Conservation (phyloP, 2,888 invertebrate species). For the Heliconius sara region DNA sequence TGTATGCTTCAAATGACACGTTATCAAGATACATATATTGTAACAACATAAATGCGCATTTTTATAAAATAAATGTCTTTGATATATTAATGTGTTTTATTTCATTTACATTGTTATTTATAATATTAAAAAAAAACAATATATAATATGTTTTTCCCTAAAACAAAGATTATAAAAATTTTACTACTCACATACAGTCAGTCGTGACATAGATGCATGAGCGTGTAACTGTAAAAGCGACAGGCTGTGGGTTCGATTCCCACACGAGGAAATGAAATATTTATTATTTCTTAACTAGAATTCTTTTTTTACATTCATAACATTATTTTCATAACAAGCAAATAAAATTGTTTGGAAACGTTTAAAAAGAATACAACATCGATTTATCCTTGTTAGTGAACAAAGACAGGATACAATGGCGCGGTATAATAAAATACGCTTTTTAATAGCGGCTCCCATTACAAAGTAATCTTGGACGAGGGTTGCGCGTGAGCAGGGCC, state of each 20-base stretch:
- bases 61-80: conserved; percentile 78
- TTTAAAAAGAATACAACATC: conserved; percentile 55
- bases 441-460: conserved; percentile 71
- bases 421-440: conserved; percentile 52
- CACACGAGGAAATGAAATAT: neutral
- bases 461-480: conserved; percentile 72
- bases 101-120: conserved; percentile 25
- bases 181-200: too few relatives aligned
- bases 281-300: neutral
- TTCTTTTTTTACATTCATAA: neutral
- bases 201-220: too few relatives aligned
- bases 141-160: too few relatives aligned
- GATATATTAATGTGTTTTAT: conserved; percentile 57
- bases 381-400: conserved; percentile 67
- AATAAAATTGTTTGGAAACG: conserved; percentile 53
- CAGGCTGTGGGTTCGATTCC: too few relatives aligned
- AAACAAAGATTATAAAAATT: too few relatives aligned
- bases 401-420: conserved; percentile 51
- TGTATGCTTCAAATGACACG: conserved; percentile 66
- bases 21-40: conserved; percentile 52
- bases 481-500: conserved; percentile 64
- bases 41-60: conserved; percentile 68
- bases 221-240: too few relatives aligned
- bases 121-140: too few relatives aligned
- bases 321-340: conserved; percentile 36